Evolutionary conservation across 2,888 invertebrate genomes (phyloP), one percentile per base, ranked within the genome.

Genomic region (Electrophaes corylata): DNA sequence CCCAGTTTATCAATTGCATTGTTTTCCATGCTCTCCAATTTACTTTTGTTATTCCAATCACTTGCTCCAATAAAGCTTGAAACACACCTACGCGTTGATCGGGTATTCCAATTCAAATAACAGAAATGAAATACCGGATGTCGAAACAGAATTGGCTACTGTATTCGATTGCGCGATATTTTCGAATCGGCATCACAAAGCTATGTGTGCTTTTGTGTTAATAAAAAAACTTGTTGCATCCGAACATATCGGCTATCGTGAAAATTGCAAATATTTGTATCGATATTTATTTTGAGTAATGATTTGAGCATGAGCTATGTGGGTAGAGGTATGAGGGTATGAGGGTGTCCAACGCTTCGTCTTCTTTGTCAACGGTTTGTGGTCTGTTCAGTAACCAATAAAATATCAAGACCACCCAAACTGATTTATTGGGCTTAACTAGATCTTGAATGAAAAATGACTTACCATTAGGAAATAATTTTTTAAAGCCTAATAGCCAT

Each of bases 131-230:
- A 53, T 29, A 39, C 11, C 29, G 16, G 18, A 44, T 6, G 16
- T 39, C 26, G 26, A 51, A 46, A 23, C 45, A 26, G 29, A 41
- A 54, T 47, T 46, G 52, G 47, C 18, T 50, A 11, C 41, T 45
- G 33, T 18, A 35, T 35, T 41, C 35, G 53, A 33, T 31, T 8
- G 40, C 29, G 12, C 39, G 31, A 41, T 47, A 47, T 43, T 48
- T 54, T 35, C 16, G 54, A 54, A 29, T 48, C 48, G 37, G 35
- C 19, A 48, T 48, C 43, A 55, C 41, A 55, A 48, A 55, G 29
- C 47, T 33, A 14, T 49, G 19, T 14, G 11, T 40, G 46, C 39
- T 19, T 19, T 4, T 18, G 40, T 2, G 16, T 39, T 46, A 8
- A 37, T 35, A 54, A 47, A 20, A 53, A 45, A 46, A 40, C 45